Evolutionary conservation across 2,888 invertebrate species (phyloP), one percentile per base, ranked within the genome.

Genomic region (Flabesymbios commensalis): DNA sequence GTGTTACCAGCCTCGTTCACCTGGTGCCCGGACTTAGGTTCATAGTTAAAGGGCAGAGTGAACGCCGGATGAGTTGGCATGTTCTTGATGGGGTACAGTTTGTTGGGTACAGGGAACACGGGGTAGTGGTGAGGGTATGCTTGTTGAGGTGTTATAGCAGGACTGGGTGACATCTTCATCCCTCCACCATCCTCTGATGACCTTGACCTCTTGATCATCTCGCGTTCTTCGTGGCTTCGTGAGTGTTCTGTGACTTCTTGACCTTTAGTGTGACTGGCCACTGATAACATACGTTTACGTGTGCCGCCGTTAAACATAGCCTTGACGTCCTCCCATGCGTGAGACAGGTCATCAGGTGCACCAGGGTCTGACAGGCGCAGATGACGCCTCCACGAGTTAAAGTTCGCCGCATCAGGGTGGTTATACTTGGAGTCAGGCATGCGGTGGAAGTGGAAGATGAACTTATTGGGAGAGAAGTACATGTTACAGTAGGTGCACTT

Each of bases 251-350:
- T n/a, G n/a, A n/a, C n/a, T n/a, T n/a, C n/a, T n/a, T n/a, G n/a
- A n/a, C n/a, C n/a, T n/a, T n/a, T n/a, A n/a, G n/a, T n/a, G n/a
- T n/a, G 45, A 22, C 57, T 19, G 49, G 17, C 22, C 19, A 10
- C 41, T 29, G 74, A 66, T 24, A 74, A 52, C 33, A 75, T 70
- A 61, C 94, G 86, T 79, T 94, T 94, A 57, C 94, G 85, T 1
- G 92, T 94, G 0, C 97, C 97, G 0, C 97, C 97, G 82, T 98
- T 98, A 82, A 97, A 98, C 96, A 97, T 97, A 2, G 97, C 97
- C 76, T 97, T 97, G 0, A 97, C 96, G 81, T 97, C 97, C 83
- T 96, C 96, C 96, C 96, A 97, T 0, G 94, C 94, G 74, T 84
- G 81, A 5, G 77, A 71, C 29, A 85, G 75, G 42, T 84, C 82